Evolutionary conservation across 2,888 invertebrate genomes (phyloP).

Genomic region (Mycalesis mineus): DNA sequence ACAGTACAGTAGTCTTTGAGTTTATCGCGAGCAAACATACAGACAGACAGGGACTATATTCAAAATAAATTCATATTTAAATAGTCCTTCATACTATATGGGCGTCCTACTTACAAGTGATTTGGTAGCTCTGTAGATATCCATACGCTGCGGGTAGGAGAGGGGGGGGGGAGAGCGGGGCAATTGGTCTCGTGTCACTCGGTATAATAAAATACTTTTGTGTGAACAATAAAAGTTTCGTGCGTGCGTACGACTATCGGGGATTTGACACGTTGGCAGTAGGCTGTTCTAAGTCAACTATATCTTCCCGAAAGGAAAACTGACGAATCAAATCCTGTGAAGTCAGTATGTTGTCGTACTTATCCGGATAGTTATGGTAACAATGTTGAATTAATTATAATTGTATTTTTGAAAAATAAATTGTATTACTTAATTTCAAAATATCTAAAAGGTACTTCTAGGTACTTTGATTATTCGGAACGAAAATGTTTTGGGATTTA

Average conservation of each 20-base stretch:
- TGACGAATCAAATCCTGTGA: background rate
- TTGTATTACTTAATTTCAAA: too few species aligned
- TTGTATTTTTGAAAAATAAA: too few species aligned
- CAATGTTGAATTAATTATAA: too few species aligned
- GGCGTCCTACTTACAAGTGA: constrained; percentile 7
- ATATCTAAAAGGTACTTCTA: too few species aligned
- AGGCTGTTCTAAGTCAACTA: background rate
- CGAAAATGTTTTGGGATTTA: too few species aligned
- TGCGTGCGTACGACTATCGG: background rate
- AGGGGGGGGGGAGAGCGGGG: background rate
- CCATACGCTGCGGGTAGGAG: background rate
- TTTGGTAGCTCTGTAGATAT: constrained; percentile 8
- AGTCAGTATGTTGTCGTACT: background rate
- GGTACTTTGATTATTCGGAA: too few species aligned
- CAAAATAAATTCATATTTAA: too few species aligned
- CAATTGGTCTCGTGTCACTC: constrained; percentile 3
- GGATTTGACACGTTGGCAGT: background rate
- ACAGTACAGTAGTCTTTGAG: too few species aligned
- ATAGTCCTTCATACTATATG: background rate
- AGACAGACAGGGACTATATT: too few species aligned
- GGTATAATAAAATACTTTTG: constrained; percentile 8
- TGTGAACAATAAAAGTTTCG: background rate
- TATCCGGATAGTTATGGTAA: too few species aligned
- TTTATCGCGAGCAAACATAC: too few species aligned
- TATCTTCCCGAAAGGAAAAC: background rate